Percentiles rank a stretch among this genome's conserved stretches.
These are phyloP conservation scores for Neostethus bicornis DNA, from an alignment of 2,797 vertebrate species.

Conservation along the genomic window DNA sequence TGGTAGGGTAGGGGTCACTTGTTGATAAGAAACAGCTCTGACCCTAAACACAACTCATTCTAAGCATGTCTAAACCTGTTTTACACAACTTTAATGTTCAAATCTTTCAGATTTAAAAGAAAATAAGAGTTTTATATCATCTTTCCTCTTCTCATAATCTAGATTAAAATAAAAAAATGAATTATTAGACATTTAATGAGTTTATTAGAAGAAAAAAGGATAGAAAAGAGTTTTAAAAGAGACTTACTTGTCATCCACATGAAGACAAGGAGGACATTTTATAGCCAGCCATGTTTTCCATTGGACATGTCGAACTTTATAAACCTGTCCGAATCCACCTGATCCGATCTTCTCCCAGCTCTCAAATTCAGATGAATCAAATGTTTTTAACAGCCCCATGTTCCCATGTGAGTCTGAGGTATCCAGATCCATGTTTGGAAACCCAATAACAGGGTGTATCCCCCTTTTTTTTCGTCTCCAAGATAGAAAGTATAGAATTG, in stretches of 20 bases:
- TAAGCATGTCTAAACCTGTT: constrained; percentile 7
- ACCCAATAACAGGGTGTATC: constrained; percentile 45
- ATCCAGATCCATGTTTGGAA: constrained; percentile 80
- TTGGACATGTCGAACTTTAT: constrained; percentile 94
- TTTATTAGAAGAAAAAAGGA: too few species aligned
- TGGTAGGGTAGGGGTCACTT: too few species aligned
- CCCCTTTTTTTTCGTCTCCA: constrained; percentile 53
- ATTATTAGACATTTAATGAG: too few species aligned
- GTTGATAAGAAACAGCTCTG: constrained; percentile 11
- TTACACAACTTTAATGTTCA: constrained; percentile 6
- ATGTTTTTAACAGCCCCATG: constrained; percentile 91
- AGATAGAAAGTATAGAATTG: constrained; percentile 35
- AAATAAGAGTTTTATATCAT: too few species aligned
- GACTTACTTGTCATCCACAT: constrained; percentile 95
- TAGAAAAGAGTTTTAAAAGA: too few species aligned
- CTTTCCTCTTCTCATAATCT: too few species aligned
- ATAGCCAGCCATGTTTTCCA: constrained; percentile 99
- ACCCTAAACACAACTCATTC: constrained; percentile 7
- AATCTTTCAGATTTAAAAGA: constrained; percentile 10
- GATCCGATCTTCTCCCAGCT: constrained; percentile 97
- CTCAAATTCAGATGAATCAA: constrained; percentile 89
- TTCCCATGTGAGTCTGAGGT: constrained; percentile 81
- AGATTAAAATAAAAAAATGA: too few species aligned
- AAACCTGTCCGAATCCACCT: constrained; percentile 97
- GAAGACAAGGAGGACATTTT: constrained; percentile 95